Base-by-base conservation (phyloP, 1,140 invertebrate species). In the Stenopsyche tienmushanensis region DNA sequence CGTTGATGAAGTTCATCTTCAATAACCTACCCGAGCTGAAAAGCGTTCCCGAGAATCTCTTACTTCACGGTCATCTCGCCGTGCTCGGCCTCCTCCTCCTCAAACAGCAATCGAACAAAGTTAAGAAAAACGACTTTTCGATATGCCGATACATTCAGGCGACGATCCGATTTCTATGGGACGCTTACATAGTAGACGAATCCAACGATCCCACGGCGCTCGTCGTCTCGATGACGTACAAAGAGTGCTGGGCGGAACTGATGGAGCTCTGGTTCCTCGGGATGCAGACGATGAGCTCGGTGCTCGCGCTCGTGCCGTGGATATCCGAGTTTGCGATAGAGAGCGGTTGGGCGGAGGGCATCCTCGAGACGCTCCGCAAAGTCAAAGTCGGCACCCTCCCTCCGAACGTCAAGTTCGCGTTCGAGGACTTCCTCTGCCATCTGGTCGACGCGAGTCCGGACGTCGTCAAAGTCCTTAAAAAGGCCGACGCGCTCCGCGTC, bases 181-280 rank as follows among this genome's bases (percentile, higher is more conserved):
- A 96, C 80, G 93, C 93, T 10, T 94, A 94, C 73, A 90, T 88
- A 71, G 86, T 94, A 24, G 91, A 94, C 74, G 93, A 96, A 74
- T 90, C 90, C 18, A 89, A 89, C 74, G 90, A 94, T 74, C 87
- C 88, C 10, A 87, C 84, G 18, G 85, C 88, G 55, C 76, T 96
- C 29, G 90, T 93, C 1, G 89, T 96, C 0, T 86, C 91, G 1
- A 90, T 92, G 80, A 82, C 85, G 10, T 96, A 96, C 75, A 93
- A 93, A 73, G 88, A 90, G 73, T 80, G 87, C 64, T 96, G 93
- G 94, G 86, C 88, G 75, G 92, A 95, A 72, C 83, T 96, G 15
- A 91, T 88, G 77, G 94, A 96, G 76, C 79, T 96, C 1, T 96
- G 94, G 94, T 96, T 94, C 77, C 79, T 96, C 18, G 93, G 93